phyloP scores from a whole-genome alignment of 2,113 vertebrate genomes.

The Nicator chloris region DNA sequence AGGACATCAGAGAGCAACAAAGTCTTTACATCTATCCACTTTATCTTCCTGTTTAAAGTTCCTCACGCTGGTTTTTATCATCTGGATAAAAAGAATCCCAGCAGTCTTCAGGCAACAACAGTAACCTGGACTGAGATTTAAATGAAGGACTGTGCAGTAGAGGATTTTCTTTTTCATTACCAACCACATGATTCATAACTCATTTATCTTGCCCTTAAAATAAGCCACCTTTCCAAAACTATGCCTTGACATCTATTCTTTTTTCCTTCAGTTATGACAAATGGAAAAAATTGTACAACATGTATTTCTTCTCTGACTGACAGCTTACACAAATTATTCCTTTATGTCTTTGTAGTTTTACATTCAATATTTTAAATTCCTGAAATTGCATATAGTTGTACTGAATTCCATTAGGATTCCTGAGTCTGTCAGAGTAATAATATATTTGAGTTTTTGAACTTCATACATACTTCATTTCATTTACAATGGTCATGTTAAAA shows the following conservation, averaged over 20 bases:
- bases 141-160: not conserved
- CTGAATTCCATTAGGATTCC: conserved; percentile 4
- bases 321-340: conserved; percentile 37
- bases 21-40: not conserved
- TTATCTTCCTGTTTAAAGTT: not conserved
- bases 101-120: not conserved
- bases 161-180: not conserved
- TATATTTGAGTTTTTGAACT: not conserved
- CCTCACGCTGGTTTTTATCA: not conserved
- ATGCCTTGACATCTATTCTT: not conserved
- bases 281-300: conserved; percentile 6
- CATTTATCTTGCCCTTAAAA: not conserved
- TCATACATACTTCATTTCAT: not conserved
- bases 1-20: not conserved
- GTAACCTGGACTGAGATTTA: not conserved
- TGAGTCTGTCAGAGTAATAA: not conserved
- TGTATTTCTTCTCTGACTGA: conserved; percentile 5
- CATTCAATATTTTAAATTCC: conserved; percentile 26
- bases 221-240: not conserved
- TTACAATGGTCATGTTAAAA: not conserved
- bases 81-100: not conserved
- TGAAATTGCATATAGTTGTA: not conserved
- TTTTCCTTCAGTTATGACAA: conserved; percentile 14
- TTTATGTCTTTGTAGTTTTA: conserved; percentile 13
- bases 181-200: not conserved